Percentiles rank a stretch among this genome's conserved stretches.
Conservation (phyloP, 2,797 vertebrate species). For the Discoglossus pictus region DNA sequence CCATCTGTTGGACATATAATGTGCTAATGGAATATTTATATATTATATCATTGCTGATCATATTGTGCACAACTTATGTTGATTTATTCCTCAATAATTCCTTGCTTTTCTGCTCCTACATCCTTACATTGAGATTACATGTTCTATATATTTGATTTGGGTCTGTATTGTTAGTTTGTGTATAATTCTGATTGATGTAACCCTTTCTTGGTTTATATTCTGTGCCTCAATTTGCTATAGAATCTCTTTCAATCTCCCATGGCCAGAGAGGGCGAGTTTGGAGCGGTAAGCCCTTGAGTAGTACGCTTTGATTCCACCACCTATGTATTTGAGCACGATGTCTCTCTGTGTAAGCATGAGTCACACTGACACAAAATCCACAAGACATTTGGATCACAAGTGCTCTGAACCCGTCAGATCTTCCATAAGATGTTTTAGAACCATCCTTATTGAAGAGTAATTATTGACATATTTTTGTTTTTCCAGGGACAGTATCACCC, state of each 20-base stretch:
- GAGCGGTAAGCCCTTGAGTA: constrained; percentile 89
- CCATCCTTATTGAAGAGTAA: no score
- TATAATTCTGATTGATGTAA: constrained; percentile 46
- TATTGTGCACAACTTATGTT: no score
- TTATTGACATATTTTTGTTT: no score
- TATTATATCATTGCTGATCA: no score
- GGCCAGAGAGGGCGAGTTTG: constrained; percentile 93
- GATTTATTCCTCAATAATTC: no score
- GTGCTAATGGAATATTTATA: no score
- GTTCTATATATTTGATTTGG: neutral
- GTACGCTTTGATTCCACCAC: constrained; percentile 60
- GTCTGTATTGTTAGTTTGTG: constrained; percentile 15
- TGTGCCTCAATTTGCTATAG: constrained; percentile 87
- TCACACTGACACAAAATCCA: constrained; percentile 62
- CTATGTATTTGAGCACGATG: constrained; percentile 73
- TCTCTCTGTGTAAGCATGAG: constrained; percentile 62
- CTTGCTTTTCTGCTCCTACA: no score
- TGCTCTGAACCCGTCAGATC: no score
- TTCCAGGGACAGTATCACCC: no score
- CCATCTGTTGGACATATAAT: no score
- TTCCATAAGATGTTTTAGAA: no score
- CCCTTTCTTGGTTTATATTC: constrained; percentile 69
- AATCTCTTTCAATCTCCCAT: constrained; percentile 98
- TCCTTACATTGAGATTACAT: no score
- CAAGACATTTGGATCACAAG: neutral